phyloP scores from a whole-genome alignment of 2,113 vertebrate species.

The Megalops atlanticus region DNA sequence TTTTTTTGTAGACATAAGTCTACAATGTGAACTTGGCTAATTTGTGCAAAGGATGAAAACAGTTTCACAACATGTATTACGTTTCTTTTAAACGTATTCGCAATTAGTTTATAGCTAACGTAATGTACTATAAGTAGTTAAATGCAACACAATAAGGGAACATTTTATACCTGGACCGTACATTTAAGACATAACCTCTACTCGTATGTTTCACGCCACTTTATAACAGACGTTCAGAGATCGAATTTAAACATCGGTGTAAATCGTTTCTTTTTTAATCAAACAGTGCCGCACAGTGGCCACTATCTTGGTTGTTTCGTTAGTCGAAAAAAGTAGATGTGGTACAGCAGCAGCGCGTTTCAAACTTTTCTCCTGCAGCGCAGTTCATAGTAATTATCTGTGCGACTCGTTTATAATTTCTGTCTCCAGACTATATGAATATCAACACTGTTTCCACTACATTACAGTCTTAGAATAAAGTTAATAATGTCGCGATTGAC shows the following conservation, averaged over 20 bases:
- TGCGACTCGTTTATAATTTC: not conserved
- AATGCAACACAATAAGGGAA: not conserved
- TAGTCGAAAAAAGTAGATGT: not conserved
- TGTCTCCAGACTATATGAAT: not conserved
- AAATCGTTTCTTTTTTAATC: not conserved
- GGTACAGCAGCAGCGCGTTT: not conserved
- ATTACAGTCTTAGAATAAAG: too few species aligned
- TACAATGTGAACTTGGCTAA: not conserved
- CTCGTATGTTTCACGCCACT: not conserved
- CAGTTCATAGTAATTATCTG: not conserved
- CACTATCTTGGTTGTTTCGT: not conserved
- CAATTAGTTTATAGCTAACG: not conserved
- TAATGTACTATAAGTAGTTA: not conserved
- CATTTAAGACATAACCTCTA: too few species aligned
- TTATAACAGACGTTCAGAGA: not conserved
- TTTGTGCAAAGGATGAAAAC: not conserved
- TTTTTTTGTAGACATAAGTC: not conserved
- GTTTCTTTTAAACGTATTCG: not conserved
- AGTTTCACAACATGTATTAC: too few species aligned
- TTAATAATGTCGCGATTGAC: too few species aligned
- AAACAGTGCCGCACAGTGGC: slow-evolving; percentile 17
- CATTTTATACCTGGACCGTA: too few species aligned
- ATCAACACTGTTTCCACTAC: too few species aligned
- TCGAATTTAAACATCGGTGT: not conserved
- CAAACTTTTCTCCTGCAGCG: too few species aligned